phyloP scores from a whole-genome alignment of 2,888 invertebrate genomes.

The Pyrrhia umbra region DNA sequence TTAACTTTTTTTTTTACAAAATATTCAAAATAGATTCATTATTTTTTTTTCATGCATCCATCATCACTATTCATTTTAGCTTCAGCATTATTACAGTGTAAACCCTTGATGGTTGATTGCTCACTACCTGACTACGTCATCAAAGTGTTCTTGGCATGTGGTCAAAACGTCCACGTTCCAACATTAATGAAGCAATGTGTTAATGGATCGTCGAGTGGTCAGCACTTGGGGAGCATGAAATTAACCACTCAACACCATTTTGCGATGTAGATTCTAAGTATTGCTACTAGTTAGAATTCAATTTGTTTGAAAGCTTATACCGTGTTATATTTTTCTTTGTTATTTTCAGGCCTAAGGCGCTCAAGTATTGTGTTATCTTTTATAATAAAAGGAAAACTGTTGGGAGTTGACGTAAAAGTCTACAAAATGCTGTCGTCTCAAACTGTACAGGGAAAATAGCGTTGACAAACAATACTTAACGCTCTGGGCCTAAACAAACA shows the following conservation, averaged over 20 bases:
- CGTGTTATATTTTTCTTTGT: conserved; percentile 3
- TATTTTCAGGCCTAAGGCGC: neutral
- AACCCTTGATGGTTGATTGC: neutral
- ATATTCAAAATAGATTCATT: too few species aligned
- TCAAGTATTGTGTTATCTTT: conserved; percentile 41
- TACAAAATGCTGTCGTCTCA: conserved; percentile 45
- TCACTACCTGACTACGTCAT: conserved; percentile 20
- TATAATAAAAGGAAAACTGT: conserved; percentile 49
- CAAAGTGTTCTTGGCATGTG: conserved; percentile 19
- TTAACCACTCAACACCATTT: conserved; percentile 19
- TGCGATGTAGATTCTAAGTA: neutral
- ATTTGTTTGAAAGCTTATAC: neutral
- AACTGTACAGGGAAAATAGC: conserved; percentile 44
- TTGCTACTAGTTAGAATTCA: neutral
- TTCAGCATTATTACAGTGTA: neutral
- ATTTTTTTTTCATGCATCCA: neutral
- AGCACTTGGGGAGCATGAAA: conserved; percentile 15
- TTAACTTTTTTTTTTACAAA: too few species aligned
- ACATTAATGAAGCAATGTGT: conserved; percentile 35
- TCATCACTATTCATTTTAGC: neutral
- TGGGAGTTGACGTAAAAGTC: conserved; percentile 32
- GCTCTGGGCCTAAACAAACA: conserved; percentile 62
- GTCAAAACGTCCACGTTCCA: conserved; percentile 26
- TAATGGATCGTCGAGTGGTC: conserved; percentile 43
- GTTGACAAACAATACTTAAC: conserved; percentile 59